These are phyloP conservation scores for Heterodera schachtii DNA, from an alignment of 1,140 invertebrate species.

Conservation along the genomic window DNA sequence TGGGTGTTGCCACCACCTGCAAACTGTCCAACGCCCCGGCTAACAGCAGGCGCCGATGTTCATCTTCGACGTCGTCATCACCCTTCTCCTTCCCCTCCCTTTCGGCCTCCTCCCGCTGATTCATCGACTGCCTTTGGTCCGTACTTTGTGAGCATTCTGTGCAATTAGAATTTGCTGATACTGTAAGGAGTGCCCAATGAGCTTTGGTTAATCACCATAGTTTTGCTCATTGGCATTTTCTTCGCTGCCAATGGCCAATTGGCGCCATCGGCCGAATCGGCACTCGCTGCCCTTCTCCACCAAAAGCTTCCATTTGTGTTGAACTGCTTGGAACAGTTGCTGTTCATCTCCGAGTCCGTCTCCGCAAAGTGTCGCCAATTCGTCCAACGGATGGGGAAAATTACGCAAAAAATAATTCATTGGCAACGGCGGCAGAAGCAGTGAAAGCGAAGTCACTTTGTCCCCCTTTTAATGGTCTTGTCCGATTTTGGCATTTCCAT, in stretches of 20 bases:
- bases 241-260: background rate
- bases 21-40: background rate
- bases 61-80: background rate
- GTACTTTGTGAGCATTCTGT: background rate
- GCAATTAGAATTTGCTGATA: background rate
- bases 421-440: background rate
- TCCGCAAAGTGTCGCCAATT: background rate
- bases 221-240: background rate
- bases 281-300: background rate
- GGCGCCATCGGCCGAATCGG: background rate
- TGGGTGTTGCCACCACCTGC: slow-evolving; percentile 20
- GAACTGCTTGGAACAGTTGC: background rate
- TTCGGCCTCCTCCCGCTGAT: background rate
- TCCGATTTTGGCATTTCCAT: background rate
- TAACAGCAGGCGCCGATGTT: background rate
- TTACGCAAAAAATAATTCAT: slow-evolving; percentile 11
- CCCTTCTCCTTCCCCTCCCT: background rate
- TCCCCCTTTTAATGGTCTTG: background rate
- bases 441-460: background rate
- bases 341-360: background rate
- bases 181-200: no score
- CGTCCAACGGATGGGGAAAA: background rate
- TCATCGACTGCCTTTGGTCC: background rate
- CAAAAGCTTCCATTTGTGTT: background rate
- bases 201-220: background rate